phyloP scores from a whole-genome alignment of 2,888 invertebrate species.

The Sarcophaga subvicina region DNA sequence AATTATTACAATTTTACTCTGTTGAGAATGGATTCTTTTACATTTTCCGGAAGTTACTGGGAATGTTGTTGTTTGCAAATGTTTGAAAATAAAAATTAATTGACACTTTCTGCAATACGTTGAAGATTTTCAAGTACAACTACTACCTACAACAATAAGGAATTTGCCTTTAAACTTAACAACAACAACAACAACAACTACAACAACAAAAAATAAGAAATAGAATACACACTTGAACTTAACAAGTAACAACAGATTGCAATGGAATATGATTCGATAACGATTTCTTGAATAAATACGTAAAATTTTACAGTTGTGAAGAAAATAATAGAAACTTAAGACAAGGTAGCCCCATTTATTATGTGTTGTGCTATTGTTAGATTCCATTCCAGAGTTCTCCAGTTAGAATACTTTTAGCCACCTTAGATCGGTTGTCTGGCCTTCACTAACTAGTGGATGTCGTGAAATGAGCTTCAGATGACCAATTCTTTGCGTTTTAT shows the following conservation, averaged over 20 bases:
- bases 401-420: too few relatives aligned
- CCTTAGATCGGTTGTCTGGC: too few relatives aligned
- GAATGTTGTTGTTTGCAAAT: conserved; percentile 36
- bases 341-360: not conserved
- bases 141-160: conserved; percentile 6
- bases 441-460: too few relatives aligned
- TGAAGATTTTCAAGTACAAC: conserved; percentile 47
- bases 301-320: conserved; percentile 4
- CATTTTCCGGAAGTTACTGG: not conserved
- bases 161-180: conserved; percentile 62
- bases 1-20: not conserved
- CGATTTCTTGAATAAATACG: conserved; percentile 50
- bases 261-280: conserved; percentile 64
- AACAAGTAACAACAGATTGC: conserved; percentile 63
- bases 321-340: conserved; percentile 4
- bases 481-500: too few relatives aligned
- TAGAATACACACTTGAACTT: conserved; percentile 38
- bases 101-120: conserved; percentile 48
- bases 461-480: too few relatives aligned
- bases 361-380: too few relatives aligned
- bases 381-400: too few relatives aligned
- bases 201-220: conserved; percentile 19
- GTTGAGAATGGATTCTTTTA: not conserved
- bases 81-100: conserved; percentile 20
- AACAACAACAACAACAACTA: conserved; percentile 23